A percentile compares a stretch with the other conserved stretches of the same genome.
Conservation (phyloP, 2,797 vertebrate genomes). For the Loris lydekkerianus region DNA sequence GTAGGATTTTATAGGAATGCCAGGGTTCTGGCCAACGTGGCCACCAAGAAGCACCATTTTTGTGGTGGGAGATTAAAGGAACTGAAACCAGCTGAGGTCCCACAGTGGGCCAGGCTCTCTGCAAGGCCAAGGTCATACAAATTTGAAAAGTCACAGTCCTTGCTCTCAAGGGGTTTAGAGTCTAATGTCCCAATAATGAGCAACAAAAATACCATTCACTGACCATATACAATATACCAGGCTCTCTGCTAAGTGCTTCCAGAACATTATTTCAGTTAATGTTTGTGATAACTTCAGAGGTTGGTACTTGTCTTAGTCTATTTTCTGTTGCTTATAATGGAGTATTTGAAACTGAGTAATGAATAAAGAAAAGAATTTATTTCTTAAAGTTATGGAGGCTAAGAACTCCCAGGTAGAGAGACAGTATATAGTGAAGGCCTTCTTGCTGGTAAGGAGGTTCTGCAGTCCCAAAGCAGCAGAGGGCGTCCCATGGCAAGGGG, state of each 20-base stretch:
- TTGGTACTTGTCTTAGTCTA: background rate
- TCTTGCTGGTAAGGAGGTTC: background rate
- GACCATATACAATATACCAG: background rate
- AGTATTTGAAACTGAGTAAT: background rate
- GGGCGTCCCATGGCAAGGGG: background rate
- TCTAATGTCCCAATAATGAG: background rate
- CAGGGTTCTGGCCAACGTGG: background rate
- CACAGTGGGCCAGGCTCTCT: background rate
- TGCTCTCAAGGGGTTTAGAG: background rate
- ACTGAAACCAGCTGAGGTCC: background rate
- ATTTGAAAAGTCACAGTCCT: background rate
- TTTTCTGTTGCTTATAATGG: background rate
- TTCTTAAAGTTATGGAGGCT: background rate
- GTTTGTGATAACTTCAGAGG: background rate
- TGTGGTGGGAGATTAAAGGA: background rate
- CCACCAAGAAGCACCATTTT: conserved; percentile 16
- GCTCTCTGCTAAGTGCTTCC: background rate
- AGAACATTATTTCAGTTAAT: background rate
- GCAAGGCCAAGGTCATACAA: background rate
- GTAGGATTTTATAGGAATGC: conserved; percentile 58
- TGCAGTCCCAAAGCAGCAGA: background rate
- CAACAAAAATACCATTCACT: too few relatives aligned
- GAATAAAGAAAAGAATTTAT: background rate
- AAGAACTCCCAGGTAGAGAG: background rate
- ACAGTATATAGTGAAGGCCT: background rate